A percentile compares a stretch with the other conserved stretches of the same genome.
Evolutionary conservation across 2,797 vertebrate species (phyloP).

Genomic region (Champsocephalus gunnari): DNA sequence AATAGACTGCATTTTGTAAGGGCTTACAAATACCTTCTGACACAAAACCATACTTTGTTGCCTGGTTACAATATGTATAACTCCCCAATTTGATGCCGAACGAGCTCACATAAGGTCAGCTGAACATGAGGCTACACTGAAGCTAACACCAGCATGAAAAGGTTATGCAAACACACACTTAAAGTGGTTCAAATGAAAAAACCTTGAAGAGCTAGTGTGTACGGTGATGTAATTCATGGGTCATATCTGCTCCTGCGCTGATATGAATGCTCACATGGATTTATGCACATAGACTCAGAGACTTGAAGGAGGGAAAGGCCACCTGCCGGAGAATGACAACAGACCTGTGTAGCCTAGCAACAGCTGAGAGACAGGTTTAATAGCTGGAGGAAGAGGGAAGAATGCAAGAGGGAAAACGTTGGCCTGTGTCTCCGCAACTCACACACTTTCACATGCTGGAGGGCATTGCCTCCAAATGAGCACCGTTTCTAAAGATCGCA

Average conservation of each 20-base stretch:
- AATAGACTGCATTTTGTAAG: constrained; percentile 26
- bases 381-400: constrained; percentile 64
- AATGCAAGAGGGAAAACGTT: constrained; percentile 70
- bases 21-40: constrained; percentile 49
- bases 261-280: not conserved
- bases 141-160: not conserved
- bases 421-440: constrained; percentile 64
- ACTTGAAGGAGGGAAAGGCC: constrained; percentile 72
- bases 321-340: constrained; percentile 77
- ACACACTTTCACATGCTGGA: constrained; percentile 44
- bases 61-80: constrained; percentile 58
- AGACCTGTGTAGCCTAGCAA: constrained; percentile 84
- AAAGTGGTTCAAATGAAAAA: not conserved
- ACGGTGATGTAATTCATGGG: not conserved
- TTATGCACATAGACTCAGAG: not conserved
- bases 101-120: constrained; percentile 9
- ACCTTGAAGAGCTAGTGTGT: not conserved
- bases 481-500: constrained; percentile 42
- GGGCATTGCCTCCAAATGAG: constrained; percentile 41
- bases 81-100: constrained; percentile 17
- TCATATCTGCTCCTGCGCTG: not conserved
- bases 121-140: not conserved
- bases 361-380: constrained; percentile 76
- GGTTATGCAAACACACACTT: not conserved
- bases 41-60: constrained; percentile 62